These are phyloP conservation scores for Coleophora flavipennella DNA, from an alignment of 2,888 invertebrate genomes.

Conservation along the genomic window DNA sequence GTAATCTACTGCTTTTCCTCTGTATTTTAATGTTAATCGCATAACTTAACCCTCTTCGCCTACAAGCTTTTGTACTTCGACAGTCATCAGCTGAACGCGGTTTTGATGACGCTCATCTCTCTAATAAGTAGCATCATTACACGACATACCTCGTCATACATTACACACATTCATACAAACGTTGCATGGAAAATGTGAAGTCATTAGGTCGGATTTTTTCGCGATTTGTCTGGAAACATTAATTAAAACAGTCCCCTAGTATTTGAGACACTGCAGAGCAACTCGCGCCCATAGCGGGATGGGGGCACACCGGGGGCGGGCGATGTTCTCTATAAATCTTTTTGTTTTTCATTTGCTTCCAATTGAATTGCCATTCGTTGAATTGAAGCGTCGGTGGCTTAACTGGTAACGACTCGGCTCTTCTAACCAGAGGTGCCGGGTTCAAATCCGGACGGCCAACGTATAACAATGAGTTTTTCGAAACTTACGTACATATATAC, in stretches of 20 bases:
- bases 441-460: no score
- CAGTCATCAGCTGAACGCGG: constrained; percentile 44
- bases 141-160: constrained; percentile 12
- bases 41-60: constrained; percentile 24
- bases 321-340: no score
- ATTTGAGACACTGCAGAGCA: constrained; percentile 44
- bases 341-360: no score
- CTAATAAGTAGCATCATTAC: constrained; percentile 39
- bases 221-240: constrained; percentile 52
- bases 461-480: no score
- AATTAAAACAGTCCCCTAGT: constrained; percentile 54
- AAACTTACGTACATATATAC: no score
- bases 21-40: no score
- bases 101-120: constrained; percentile 38
- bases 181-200: constrained; percentile 13
- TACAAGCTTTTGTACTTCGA: constrained; percentile 55
- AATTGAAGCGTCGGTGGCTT: no score
- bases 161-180: constrained; percentile 4
- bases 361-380: no score
- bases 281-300: constrained; percentile 20
- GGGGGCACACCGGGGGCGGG: constrained; percentile 22
- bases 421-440: no score
- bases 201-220: constrained; percentile 37
- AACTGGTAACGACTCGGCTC: no score
- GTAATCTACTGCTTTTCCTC: no score